Evolutionary conservation across 2,888 invertebrate species (phyloP), one percentile per base, ranked within the genome.

Genomic region (Aleiodes alternator): DNA sequence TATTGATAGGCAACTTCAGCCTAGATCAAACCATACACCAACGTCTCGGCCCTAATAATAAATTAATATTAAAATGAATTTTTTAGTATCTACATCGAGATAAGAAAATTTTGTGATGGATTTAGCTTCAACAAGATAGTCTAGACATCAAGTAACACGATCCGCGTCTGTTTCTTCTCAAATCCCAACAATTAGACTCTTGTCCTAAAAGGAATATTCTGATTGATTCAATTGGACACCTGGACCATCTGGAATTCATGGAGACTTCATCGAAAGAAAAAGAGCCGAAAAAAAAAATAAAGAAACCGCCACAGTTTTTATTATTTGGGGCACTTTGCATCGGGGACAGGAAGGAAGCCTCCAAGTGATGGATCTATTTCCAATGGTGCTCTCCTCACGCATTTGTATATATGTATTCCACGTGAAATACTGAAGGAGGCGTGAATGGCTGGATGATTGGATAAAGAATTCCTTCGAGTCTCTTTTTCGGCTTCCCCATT

Each of bases 371-470:
- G 83, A 85, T 84, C 77, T 80, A 78, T 76, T 78, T 80, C 80
- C 80, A 80, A 82, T 80, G 75, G 72, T 59, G 56, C 23, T 23
- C 12, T 12, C 4, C 23, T 66, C 43, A 9, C 5, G 23, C 29
- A n/a, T 51, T 51, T 51, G 50, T 23, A 23, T 59, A 59, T 59
- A 71, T 31, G 31, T 11, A 57, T 38, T 57, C 16, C 48, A 16
- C 29, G 50, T 50, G 69, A 73, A 76, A 75, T 51, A 76, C 55
- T 38, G 69, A 69, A 50, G 76, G 80, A 82, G 86, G 86, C 87
- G 86, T 87, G 87, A 88, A 88, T 88, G 83, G 85, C 73, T 76
- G 78, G 85, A 87, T 88, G 85, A 88, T 87, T 88, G 85, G 84
- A 87, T 87, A 87, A 87, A 87, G 87, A 86, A 84, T 82, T 76